Base-by-base conservation (phyloP, 2,113 vertebrate genomes). In the Zosterops japonicus region DNA sequence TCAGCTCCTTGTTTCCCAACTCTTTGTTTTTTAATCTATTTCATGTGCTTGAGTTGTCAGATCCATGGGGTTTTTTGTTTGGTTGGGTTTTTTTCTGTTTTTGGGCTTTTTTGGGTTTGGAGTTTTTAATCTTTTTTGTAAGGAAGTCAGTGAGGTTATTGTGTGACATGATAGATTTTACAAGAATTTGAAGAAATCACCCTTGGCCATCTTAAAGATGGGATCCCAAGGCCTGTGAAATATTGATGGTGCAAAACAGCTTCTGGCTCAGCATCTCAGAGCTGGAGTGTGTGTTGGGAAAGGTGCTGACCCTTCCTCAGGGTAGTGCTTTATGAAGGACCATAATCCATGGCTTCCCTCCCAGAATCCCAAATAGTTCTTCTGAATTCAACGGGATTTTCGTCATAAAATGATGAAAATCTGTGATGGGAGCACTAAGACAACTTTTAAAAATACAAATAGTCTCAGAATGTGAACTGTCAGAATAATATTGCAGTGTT, bases 261-360 rank as follows among this genome's bases (percentile, higher is more conserved):
- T 24, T 72, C 12, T 67, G 57, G n/a, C 68, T 83, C 65, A 89
- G 47, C 44, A 59, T 63, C 56, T 86, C 24, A n/a, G 64, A 35
- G 56, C 0, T 28, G 71, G 65, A 7, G 79, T 72, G 61, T 27
- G 31, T 27, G 31, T 11, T 63, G 83, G 67, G 11, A 21, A n/a
- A 59, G 57, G 61, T 94, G 75, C 82, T 90, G 78, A 42, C 35
- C 47, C 36, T 59, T 61, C 65, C 81, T 94, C 69, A 79, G 87
- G 70, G 70, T 39, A 35, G 21, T 49, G 56, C 59, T 71, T 1
- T n/a, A 7, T 50, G 74, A 90, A 84, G 89, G 83, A 44, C 35
- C 42, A 5, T 20, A 80, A 61, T 77, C 39, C n/a, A 14, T 5
- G 9, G 44, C 49, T 93, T 81, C 61, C n/a, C 17, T 90, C 50